phyloP scores from a whole-genome alignment of 1,140 invertebrate genomes.

The Leptinotarsa lineolata region DNA sequence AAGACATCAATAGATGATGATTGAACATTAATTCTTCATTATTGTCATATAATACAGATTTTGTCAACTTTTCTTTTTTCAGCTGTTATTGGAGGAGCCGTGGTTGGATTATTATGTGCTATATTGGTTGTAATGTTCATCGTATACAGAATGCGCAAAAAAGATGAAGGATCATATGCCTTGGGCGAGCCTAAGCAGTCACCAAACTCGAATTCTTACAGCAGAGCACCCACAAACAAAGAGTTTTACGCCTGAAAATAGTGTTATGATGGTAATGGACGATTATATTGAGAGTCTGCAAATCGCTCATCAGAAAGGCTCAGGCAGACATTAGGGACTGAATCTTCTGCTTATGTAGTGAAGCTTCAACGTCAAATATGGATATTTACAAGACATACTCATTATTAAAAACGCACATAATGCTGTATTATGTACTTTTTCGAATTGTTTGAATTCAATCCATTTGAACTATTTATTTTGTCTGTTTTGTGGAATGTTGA shows the following conservation, averaged over 20 bases:
- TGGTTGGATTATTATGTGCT: conserved; percentile 94
- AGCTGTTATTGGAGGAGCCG: conserved; percentile 98
- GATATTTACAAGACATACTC: conserved; percentile 34
- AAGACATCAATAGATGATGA: too few relatives aligned
- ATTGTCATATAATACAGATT: conserved; percentile 5
- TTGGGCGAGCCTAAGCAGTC: conserved; percentile 95
- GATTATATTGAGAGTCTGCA: conserved; percentile 36
- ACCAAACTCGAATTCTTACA: conserved; percentile 87
- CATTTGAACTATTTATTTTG: not conserved
- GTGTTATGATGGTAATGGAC: conserved; percentile 47
- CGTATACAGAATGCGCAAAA: conserved; percentile 98
- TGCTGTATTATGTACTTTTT: conserved; percentile 19
- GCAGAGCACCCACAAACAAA: conserved; percentile 85
- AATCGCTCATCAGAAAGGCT: conserved; percentile 34
- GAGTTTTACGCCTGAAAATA: conserved; percentile 91
- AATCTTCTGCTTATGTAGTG: conserved; percentile 45
- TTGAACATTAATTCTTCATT: not conserved
- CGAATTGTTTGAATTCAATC: conserved; percentile 16
- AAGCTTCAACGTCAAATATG: conserved; percentile 32
- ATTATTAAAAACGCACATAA: conserved; percentile 40
- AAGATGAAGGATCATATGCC: conserved; percentile 98
- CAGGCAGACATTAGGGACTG: conserved; percentile 45
- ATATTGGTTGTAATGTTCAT: conserved; percentile 99
- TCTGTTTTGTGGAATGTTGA: not conserved
- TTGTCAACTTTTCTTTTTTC: conserved; percentile 54